A percentile compares a stretch with the other conserved stretches of the same genome.
Conservation (phyloP, 1,140 invertebrate species). For the Phymastichus coffea region DNA sequence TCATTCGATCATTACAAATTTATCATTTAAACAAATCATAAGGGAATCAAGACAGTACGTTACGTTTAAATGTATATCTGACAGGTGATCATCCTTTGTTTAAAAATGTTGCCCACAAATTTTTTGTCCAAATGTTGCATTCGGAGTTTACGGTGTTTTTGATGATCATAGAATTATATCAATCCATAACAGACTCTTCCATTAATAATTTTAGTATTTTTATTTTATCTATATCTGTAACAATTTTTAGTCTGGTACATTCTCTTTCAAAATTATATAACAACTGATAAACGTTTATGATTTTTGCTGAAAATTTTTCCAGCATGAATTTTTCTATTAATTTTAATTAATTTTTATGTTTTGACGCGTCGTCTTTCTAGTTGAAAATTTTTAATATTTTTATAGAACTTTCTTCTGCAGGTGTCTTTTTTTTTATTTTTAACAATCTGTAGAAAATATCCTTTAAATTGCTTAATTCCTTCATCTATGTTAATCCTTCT, state of each 20-base stretch:
- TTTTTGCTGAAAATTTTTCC: not conserved
- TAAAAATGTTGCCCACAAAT: conserved; percentile 31
- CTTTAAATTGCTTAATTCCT: no score
- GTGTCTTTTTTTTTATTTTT: no score
- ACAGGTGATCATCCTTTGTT: conserved; percentile 34
- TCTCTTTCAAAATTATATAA: not conserved
- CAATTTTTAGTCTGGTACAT: not conserved
- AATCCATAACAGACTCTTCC: conserved; percentile 20
- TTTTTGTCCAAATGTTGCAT: conserved; percentile 31
- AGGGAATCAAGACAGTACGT: no score
- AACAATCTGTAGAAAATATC: no score
- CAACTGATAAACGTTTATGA: not conserved
- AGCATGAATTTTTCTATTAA: conserved; percentile 14
- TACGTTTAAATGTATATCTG: conserved; percentile 29
- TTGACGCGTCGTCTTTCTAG: no score
- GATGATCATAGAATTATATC: conserved; percentile 30
- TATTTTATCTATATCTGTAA: not conserved
- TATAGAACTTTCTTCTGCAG: no score
- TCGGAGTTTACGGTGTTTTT: conserved; percentile 26
- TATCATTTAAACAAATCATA: no score
- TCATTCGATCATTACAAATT: no score
- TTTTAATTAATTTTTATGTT: no score
- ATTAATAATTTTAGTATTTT: conserved; percentile 16
- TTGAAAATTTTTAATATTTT: no score
- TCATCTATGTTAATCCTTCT: no score